Conservation (phyloP, 2,113 vertebrate species). For the Uria aalge region DNA sequence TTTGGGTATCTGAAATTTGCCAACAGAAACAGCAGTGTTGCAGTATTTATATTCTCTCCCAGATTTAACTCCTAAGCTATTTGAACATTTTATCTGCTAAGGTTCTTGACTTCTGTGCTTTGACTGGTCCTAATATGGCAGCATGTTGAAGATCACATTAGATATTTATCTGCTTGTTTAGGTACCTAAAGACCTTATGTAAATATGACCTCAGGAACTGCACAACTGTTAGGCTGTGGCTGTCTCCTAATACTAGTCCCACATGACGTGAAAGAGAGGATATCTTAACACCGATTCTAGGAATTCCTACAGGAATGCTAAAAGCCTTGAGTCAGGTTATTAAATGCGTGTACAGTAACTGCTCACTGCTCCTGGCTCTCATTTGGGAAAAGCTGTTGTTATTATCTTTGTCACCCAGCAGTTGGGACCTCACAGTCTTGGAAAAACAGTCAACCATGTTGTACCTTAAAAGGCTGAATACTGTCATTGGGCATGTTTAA, state of each 20-base stretch:
- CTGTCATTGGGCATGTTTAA: constrained; percentile 47
- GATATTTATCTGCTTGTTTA: not conserved
- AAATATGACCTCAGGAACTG: not conserved
- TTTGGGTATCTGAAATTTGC: not conserved
- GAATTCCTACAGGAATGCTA: not conserved
- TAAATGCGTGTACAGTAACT: not conserved
- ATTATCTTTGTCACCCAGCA: constrained; percentile 46
- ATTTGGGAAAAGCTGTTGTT: constrained; percentile 28
- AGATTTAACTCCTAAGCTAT: not conserved
- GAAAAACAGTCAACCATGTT: constrained; percentile 12
- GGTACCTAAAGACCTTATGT: not conserved
- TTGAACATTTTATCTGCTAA: not conserved
- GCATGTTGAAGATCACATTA: not conserved
- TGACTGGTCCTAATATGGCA: not conserved
- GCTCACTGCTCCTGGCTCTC: not conserved
- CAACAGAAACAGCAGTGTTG: not conserved
- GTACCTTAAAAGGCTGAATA: constrained; percentile 42
- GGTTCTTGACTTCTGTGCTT: not conserved
- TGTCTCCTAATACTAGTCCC: not conserved
- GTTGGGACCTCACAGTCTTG: constrained; percentile 1
- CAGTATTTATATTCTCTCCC: not conserved
- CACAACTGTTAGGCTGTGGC: not conserved
- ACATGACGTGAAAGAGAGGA: not conserved
- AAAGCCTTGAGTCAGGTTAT: constrained; percentile 6
- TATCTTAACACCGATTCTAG: not conserved